A percentile compares a stretch with the other conserved stretches of the same genome.
phyloP scores from a whole-genome alignment of 2,888 invertebrate genomes.

The Entomobrya proxima region DNA sequence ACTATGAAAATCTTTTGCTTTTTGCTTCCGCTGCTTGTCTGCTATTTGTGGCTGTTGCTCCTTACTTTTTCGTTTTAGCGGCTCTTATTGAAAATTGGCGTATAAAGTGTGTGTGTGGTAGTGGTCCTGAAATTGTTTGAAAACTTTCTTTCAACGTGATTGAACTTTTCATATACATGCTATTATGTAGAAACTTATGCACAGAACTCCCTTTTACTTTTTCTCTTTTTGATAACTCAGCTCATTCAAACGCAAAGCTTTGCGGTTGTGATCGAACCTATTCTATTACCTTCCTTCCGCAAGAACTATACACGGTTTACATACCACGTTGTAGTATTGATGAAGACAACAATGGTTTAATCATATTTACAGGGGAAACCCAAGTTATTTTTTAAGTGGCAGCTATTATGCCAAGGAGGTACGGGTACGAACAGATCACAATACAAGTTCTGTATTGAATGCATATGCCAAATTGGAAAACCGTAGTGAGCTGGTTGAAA shows the following conservation, averaged over 20 bases:
- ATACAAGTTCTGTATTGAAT: no score
- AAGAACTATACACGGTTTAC: no score
- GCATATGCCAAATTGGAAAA: no score
- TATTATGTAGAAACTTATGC: not conserved
- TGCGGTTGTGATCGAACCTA: constrained; percentile 39
- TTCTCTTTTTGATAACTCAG: constrained; percentile 5
- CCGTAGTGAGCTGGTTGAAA: no score
- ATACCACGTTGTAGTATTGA: not conserved
- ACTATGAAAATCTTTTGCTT: not conserved
- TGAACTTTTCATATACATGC: not conserved
- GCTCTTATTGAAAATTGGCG: constrained; percentile 26
- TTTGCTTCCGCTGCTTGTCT: not conserved
- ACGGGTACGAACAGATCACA: no score
- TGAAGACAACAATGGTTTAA: no score
- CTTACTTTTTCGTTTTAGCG: not conserved
- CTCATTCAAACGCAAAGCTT: constrained; percentile 40
- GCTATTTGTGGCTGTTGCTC: constrained; percentile 16
- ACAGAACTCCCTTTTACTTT: constrained; percentile 20
- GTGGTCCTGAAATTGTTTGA: not conserved
- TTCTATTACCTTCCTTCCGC: constrained; percentile 4
- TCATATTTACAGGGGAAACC: no score
- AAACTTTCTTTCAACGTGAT: not conserved
- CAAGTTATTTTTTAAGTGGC: no score
- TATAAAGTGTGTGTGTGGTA: not conserved
- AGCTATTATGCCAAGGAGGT: no score